Evolutionary conservation across 2,888 invertebrate genomes (phyloP).

Genomic region (Cheilosia grossa): DNA sequence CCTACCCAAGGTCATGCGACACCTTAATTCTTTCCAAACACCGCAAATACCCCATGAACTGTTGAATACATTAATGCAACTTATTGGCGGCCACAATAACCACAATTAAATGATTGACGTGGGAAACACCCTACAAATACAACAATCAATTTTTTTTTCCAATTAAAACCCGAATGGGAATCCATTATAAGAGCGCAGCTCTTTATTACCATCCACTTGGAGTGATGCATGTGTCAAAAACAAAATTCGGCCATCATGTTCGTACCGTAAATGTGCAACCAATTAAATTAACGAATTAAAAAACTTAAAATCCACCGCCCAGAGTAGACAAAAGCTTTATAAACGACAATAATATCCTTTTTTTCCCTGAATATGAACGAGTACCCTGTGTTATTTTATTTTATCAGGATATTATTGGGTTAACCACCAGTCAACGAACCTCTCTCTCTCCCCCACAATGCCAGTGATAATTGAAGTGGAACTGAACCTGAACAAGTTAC

Average conservation of each 20-base stretch:
- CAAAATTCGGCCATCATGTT: neutral
- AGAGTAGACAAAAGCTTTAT: slow-evolving; percentile 3
- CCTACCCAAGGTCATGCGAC: no score
- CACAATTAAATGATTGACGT: no score
- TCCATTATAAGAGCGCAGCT: no score
- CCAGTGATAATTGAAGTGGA: slow-evolving; percentile 1
- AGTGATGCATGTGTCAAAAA: slow-evolving; percentile 1
- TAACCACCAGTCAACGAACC: slow-evolving; percentile 32
- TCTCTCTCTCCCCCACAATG: neutral
- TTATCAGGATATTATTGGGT: slow-evolving; percentile 31
- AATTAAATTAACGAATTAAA: slow-evolving; percentile 31
- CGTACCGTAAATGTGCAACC: slow-evolving; percentile 23
- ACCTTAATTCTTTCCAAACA: no score
- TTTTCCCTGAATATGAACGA: neutral
- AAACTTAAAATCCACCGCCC: neutral
- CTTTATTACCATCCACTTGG: neutral
- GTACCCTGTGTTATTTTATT: slow-evolving; percentile 6
- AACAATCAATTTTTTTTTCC: neutral
- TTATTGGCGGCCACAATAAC: no score
- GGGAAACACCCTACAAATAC: no score
- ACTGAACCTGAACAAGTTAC: neutral
- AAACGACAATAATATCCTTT: slow-evolving; percentile 23
- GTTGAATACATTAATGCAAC: no score
- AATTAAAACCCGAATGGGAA: neutral
- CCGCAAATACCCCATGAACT: no score